Evolutionary conservation across 2,888 invertebrate genomes (phyloP).

Genomic region (Ophion ellenae): DNA sequence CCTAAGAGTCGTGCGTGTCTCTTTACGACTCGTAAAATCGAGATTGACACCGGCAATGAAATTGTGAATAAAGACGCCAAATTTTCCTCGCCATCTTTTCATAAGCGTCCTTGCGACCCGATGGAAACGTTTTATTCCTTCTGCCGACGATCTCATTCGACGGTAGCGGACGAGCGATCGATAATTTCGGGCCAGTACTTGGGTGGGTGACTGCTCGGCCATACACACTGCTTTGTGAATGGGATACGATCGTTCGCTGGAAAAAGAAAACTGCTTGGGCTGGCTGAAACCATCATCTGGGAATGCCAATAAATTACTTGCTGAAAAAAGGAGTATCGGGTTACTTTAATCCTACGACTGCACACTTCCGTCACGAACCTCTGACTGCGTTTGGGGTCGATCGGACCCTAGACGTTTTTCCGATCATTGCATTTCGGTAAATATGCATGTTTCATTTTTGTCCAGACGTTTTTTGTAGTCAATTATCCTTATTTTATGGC

Average conservation of each 20-base stretch:
- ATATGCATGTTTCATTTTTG: too few relatives aligned
- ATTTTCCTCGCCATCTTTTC: not conserved
- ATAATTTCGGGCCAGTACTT: not conserved
- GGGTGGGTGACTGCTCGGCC: not conserved
- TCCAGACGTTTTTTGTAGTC: too few relatives aligned
- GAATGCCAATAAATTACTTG: too few relatives aligned
- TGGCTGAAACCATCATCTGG: not conserved
- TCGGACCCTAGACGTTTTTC: too few relatives aligned
- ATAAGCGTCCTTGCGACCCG: not conserved
- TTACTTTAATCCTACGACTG: too few relatives aligned
- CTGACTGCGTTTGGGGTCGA: too few relatives aligned
- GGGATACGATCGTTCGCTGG: not conserved
- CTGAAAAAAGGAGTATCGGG: too few relatives aligned
- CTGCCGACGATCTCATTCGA: not conserved
- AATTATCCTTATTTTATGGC: too few relatives aligned
- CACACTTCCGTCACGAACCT: too few relatives aligned
- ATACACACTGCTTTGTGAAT: not conserved
- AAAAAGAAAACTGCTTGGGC: not conserved
- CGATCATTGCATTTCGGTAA: too few relatives aligned
- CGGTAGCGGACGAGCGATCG: too few relatives aligned
- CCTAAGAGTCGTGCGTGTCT: conserved; percentile 19
- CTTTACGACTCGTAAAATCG: conserved; percentile 44
- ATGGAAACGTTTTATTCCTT: not conserved
- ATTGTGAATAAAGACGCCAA: conserved; percentile 19
- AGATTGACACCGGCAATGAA: conserved; percentile 23